phyloP scores from a whole-genome alignment of 2,113 vertebrate species.

The Salminus brasiliensis region DNA sequence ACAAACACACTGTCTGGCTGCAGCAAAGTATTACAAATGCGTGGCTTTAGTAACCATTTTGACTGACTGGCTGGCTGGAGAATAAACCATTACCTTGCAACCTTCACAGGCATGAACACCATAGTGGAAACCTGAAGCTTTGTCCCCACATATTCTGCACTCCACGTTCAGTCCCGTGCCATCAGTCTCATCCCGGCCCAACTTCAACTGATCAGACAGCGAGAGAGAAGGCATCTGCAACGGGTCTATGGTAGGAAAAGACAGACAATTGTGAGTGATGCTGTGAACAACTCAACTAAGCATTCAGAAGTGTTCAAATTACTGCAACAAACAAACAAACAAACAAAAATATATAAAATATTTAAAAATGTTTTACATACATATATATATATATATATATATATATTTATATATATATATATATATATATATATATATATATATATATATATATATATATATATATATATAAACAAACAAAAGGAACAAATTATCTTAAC shows the following conservation, averaged over 20 bases:
- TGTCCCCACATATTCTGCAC: conserved; percentile 88
- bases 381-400: too few species aligned
- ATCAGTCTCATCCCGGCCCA: conserved; percentile 76
- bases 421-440: too few species aligned
- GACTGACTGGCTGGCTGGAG: not conserved
- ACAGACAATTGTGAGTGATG: not conserved
- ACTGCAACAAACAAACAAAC: not conserved
- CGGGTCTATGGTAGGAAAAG: conserved; percentile 71
- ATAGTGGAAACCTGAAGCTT: conserved; percentile 89
- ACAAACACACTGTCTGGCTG: too few species aligned
- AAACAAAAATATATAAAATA: not conserved
- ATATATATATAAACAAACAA: too few species aligned
- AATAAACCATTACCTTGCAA: conserved; percentile 79
- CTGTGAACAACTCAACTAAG: not conserved
- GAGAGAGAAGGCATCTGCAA: conserved; percentile 80
- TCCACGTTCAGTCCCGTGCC: conserved; percentile 80
- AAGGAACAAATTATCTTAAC: too few species aligned
- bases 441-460: too few species aligned
- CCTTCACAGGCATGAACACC: conserved; percentile 89
- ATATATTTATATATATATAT: too few species aligned
- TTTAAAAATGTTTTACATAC: not conserved
- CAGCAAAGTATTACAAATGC: too few species aligned
- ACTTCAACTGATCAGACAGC: conserved; percentile 82
- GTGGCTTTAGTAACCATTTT: too few species aligned
- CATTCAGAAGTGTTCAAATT: not conserved